Percentiles rank a stretch among this genome's conserved stretches.
These are phyloP conservation scores for Panthera uncia DNA, from an alignment of 2,113 vertebrate species.

Conservation along the genomic window DNA sequence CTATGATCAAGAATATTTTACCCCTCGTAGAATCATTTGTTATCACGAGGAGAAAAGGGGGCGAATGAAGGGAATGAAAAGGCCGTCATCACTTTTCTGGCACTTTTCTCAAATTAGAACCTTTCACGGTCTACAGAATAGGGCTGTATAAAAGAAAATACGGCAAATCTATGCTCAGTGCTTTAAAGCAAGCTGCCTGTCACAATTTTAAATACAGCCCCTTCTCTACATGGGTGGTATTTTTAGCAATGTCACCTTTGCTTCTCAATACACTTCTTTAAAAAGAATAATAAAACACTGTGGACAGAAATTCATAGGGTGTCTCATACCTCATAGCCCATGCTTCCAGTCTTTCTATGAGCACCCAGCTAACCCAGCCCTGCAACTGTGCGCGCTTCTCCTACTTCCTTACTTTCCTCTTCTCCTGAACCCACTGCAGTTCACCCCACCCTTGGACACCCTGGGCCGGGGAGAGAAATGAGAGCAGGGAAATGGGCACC, in stretches of 20 bases:
- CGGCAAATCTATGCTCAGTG: neutral
- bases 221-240: neutral
- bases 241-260: constrained; percentile 10
- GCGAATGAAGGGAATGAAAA: constrained; percentile 64
- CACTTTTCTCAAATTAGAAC: constrained; percentile 38
- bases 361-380: neutral
- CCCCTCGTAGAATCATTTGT: neutral
- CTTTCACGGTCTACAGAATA: constrained; percentile 47
- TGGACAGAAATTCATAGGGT: neutral
- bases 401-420: neutral
- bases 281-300: neutral
- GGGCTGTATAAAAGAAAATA: neutral
- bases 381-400: neutral
- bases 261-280: neutral
- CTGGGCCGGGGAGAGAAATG: neutral
- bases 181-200: neutral
- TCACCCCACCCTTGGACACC: neutral
- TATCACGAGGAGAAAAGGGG: constrained; percentile 69
- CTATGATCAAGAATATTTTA: neutral
- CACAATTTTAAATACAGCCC: neutral
- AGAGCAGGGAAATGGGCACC: neutral
- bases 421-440: neutral
- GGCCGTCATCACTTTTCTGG: constrained; percentile 49
- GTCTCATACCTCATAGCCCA: neutral
- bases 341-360: neutral